phyloP scores from a whole-genome alignment of 1,140 invertebrate species.

The Battus philenor region DNA sequence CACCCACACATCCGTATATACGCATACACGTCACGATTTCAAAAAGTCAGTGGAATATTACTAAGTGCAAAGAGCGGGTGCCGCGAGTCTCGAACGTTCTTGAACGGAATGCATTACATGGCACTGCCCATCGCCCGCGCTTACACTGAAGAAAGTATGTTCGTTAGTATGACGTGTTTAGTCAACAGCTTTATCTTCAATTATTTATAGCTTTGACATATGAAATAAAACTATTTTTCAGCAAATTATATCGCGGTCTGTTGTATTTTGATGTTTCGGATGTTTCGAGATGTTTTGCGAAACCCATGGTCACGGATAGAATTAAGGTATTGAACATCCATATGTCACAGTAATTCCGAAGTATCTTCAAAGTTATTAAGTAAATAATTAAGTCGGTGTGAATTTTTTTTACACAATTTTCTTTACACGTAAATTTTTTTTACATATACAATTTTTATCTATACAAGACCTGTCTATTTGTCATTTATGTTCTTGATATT shows the following conservation, averaged over 20 bases:
- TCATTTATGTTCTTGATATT: too few relatives aligned
- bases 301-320: too few relatives aligned
- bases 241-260: neutral
- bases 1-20: constrained; percentile 27
- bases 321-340: too few relatives aligned
- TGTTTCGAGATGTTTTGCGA: neutral
- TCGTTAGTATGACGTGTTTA: constrained; percentile 5
- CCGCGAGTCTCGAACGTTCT: constrained; percentile 56
- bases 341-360: too few relatives aligned
- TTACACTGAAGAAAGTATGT: constrained; percentile 21
- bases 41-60: constrained; percentile 66
- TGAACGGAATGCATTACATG: constrained; percentile 27
- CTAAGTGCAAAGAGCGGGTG: constrained; percentile 30
- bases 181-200: neutral
- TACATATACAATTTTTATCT: too few relatives aligned
- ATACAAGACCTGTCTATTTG: too few relatives aligned
- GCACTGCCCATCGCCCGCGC: constrained; percentile 11
- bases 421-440: too few relatives aligned
- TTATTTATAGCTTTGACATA: neutral
- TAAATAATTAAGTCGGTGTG: too few relatives aligned
- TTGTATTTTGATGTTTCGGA: neutral
- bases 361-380: too few relatives aligned
- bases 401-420: too few relatives aligned
- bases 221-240: neutral
- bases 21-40: constrained; percentile 31